Percentiles rank a stretch among this genome's conserved stretches.
phyloP scores from a whole-genome alignment of 2,888 invertebrate genomes.

The Thymelicus lineola region DNA sequence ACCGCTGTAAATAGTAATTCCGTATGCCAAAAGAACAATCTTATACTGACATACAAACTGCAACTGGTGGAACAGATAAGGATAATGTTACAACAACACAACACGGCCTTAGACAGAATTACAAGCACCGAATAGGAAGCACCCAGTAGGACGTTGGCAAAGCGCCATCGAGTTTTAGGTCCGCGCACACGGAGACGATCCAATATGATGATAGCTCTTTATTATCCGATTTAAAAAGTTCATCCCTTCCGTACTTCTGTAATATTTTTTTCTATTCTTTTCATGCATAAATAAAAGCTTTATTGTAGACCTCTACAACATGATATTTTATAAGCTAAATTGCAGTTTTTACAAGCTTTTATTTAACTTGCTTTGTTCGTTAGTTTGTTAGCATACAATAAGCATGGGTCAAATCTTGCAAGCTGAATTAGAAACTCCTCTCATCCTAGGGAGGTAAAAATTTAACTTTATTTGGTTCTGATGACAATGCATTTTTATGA shows the following conservation, averaged over 20 bases:
- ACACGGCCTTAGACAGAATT: conserved; percentile 20
- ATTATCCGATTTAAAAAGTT: background rate
- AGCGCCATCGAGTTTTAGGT: conserved; percentile 1
- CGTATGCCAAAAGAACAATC: conserved; percentile 14
- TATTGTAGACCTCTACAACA: too few relatives aligned
- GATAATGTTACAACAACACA: conserved; percentile 30
- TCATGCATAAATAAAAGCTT: too few relatives aligned
- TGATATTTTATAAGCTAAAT: too few relatives aligned
- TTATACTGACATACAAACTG: conserved; percentile 21
- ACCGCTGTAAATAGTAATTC: conserved; percentile 11
- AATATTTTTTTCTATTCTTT: background rate
- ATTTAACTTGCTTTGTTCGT: too few relatives aligned
- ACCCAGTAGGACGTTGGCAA: conserved; percentile 29
- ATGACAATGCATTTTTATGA: too few relatives aligned
- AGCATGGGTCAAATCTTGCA: too few relatives aligned
- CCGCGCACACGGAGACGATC: background rate
- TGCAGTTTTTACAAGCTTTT: too few relatives aligned
- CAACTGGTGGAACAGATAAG: conserved; percentile 34
- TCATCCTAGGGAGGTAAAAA: too few relatives aligned
- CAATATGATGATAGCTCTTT: background rate
- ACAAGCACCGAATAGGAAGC: conserved; percentile 28
- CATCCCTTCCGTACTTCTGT: background rate
- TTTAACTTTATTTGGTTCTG: too few relatives aligned
- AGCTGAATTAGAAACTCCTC: too few relatives aligned
- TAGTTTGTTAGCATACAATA: too few relatives aligned